phyloP scores from a whole-genome alignment of 92 coral and sea anemone genomes.

The Blastomussa wellsi region DNA sequence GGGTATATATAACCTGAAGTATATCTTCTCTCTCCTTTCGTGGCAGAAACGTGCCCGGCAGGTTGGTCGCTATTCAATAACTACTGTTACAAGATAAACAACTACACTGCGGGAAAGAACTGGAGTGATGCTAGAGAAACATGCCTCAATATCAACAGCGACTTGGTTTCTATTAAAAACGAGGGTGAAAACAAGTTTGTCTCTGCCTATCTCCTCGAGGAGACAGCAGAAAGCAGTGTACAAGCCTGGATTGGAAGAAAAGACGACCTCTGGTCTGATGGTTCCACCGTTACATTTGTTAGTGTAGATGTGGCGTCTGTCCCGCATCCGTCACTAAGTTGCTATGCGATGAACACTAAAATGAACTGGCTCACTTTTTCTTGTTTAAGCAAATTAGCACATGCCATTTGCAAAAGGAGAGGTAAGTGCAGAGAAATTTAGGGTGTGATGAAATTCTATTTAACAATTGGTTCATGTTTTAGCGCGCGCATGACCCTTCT shows the following conservation, averaged over 20 bases:
- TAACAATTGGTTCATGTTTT: no score
- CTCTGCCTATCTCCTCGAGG: no score
- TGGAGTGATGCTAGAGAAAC: background rate
- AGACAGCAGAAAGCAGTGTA: no score
- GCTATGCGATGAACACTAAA: background rate
- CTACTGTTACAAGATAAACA: background rate
- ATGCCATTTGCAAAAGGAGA: slow-evolving; percentile 1
- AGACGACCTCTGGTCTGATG: background rate
- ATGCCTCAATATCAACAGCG: slow-evolving; percentile 16
- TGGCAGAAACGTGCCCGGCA: background rate
- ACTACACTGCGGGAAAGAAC: background rate
- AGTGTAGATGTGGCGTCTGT: no score
- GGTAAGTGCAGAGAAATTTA: background rate
- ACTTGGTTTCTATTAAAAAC: slow-evolving; percentile 2
- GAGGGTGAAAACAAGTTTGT: background rate
- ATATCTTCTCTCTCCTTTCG: background rate
- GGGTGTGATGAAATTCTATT: background rate
- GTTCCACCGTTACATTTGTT: background rate
- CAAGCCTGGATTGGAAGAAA: background rate
- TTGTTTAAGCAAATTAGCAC: background rate
- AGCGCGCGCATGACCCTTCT: no score
- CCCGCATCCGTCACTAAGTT: background rate
- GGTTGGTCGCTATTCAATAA: slow-evolving; percentile 1
- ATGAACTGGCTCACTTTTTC: background rate
- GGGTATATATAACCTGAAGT: no score